These are phyloP conservation scores for Crocuta crocuta DNA, from an alignment of 2,113 vertebrate genomes.

Conservation along the genomic window DNA sequence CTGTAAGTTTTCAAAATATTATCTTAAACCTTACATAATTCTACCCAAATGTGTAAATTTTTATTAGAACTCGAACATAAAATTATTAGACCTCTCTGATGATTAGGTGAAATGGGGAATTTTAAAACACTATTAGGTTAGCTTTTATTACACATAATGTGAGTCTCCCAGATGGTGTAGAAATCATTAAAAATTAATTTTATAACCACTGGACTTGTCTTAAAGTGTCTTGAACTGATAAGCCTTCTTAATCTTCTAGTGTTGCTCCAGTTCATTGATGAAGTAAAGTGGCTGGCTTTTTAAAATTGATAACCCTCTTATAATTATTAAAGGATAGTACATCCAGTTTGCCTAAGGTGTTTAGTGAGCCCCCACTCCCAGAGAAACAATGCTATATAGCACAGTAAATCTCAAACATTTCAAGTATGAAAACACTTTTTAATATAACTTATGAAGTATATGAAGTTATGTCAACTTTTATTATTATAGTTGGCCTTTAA, in stretches of 20 bases:
- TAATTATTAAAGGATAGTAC: conserved; percentile 60
- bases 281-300: conserved; percentile 82
- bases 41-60: conserved; percentile 51
- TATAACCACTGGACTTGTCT: conserved; percentile 83
- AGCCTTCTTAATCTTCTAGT: conserved; percentile 82
- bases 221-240: conserved; percentile 85
- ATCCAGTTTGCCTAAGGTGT: conserved; percentile 40
- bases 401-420: neutral
- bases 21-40: conserved; percentile 63
- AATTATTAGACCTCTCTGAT: conserved; percentile 55
- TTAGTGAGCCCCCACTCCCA: neutral
- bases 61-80: conserved; percentile 54
- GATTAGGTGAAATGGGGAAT: conserved; percentile 68
- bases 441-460: neutral
- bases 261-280: conserved; percentile 84
- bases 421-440: neutral
- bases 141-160: conserved; percentile 80
- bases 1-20: conserved; percentile 27
- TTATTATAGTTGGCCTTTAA: neutral
- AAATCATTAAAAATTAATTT: conserved; percentile 89
- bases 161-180: conserved; percentile 83
- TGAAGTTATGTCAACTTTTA: neutral
- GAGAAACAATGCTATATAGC: conserved; percentile 22
- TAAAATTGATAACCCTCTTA: conserved; percentile 69
- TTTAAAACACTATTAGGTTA: conserved; percentile 80